phyloP scores from a whole-genome alignment of 2,113 vertebrate species.

The Ophthalmolycus amberensis region DNA sequence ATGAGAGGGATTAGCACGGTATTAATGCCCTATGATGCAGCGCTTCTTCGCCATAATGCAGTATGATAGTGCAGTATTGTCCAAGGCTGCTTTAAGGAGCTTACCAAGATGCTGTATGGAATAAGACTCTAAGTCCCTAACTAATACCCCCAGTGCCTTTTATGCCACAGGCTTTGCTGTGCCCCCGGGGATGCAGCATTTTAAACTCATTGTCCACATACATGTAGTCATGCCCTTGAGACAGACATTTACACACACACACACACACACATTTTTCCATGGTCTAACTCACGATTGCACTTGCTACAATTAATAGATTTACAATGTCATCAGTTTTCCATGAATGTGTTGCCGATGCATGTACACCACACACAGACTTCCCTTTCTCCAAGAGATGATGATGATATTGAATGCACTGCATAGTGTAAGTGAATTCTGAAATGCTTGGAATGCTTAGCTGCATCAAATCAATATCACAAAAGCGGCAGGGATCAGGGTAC shows the following conservation, averaged over 20 bases:
- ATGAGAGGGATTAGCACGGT: constrained; percentile 56
- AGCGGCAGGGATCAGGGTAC: constrained; percentile 67
- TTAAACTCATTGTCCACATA: constrained; percentile 60
- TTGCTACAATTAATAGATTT: constrained; percentile 38
- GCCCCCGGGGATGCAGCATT: constrained; percentile 36
- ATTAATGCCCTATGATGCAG: constrained; percentile 51
- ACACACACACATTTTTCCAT: background rate
- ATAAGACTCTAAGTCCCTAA: constrained; percentile 74
- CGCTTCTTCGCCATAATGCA: constrained; percentile 62
- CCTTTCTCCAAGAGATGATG: constrained; percentile 52
- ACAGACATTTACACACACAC: constrained; percentile 10
- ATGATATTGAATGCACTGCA: constrained; percentile 46
- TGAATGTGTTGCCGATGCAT: constrained; percentile 43
- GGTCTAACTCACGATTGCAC: background rate
- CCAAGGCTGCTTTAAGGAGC: constrained; percentile 73
- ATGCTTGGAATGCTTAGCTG: constrained; percentile 63
- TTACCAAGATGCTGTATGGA: constrained; percentile 73
- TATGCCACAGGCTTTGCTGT: constrained; percentile 59
- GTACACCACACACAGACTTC: background rate
- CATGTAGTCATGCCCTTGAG: constrained; percentile 49
- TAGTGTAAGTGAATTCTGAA: constrained; percentile 67
- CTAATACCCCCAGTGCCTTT: constrained; percentile 69
- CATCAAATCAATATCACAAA: constrained; percentile 81
- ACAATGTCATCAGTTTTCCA: constrained; percentile 48
- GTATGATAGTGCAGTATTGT: constrained; percentile 69